These are phyloP conservation scores for Sebastes alutus DNA, from an alignment of 2,797 vertebrate genomes.

Conservation along the genomic window DNA sequence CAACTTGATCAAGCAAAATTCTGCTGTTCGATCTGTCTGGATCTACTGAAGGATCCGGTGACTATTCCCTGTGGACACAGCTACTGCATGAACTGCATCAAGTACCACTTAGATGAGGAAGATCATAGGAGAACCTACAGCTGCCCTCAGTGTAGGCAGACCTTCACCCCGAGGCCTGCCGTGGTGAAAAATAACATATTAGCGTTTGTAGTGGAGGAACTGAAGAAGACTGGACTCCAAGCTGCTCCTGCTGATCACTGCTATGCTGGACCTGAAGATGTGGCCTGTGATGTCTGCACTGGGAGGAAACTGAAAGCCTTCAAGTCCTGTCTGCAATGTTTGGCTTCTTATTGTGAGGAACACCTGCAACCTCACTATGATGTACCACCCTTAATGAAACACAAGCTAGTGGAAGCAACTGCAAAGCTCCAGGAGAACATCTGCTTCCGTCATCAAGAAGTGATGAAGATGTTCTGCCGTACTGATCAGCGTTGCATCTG, in stretches of 20 bases:
- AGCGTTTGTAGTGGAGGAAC: conserved; percentile 1
- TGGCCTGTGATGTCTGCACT: no score
- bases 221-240: background rate
- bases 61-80: conserved; percentile 17
- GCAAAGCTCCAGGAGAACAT: conserved; percentile 7
- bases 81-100: conserved; percentile 9
- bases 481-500: conserved; percentile 52
- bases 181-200: conserved; percentile 31
- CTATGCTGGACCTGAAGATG: no score
- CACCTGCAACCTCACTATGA: conserved; percentile 10
- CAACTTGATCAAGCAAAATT: background rate
- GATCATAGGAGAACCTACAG: background rate
- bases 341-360: conserved; percentile 24
- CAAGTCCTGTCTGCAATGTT: conserved; percentile 17
- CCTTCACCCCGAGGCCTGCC: conserved; percentile 1
- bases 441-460: conserved; percentile 35
- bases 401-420: conserved; percentile 22
- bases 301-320: background rate
- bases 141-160: conserved; percentile 25
- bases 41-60: conserved; percentile 9
- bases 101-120: background rate
- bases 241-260: no score
- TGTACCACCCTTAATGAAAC: background rate
- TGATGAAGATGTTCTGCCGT: conserved; percentile 52
- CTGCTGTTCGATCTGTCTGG: conserved; percentile 22